Evolutionary conservation across 2,113 vertebrate species (phyloP), one percentile per base, ranked within the genome.

Genomic region (Anarhynchus alexandrinus): DNA sequence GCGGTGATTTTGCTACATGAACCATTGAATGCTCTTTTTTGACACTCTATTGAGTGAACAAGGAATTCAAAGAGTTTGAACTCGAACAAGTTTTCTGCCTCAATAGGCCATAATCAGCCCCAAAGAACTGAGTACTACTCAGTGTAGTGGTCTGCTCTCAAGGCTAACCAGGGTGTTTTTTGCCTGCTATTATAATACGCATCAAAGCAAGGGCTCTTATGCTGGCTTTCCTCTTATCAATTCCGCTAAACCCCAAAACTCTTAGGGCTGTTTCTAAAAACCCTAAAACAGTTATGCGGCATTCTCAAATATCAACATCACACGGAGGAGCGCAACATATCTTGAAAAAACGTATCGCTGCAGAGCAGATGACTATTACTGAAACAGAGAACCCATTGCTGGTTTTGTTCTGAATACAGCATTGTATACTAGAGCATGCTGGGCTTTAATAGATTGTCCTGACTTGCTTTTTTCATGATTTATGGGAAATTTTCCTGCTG

Each of bases 41-140:
- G 99, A 99, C 98, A 98, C 98, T 96, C 99, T 97, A 99, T 99
- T 99, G 99, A 99, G 98, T 96, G 98, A 99, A 99, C 99, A 99
- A 99, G 99, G 98, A 99, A 99, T 99, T 99, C 98, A 99, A 99
- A 99, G 99, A 98, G 99, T 98, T 99, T 98, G 99, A 99, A 99
- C 99, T 99, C 98, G 98, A 99, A 99, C 98, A 99, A 98, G 98
- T 99, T 99, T 99, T 99, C 99, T 99, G 99, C 99, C 98, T 99
- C 99, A 99, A 99, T 99, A 99, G 99, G 97, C 99, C 99, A 98
- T 99, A 99, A 99, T 99, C 99, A 99, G 96, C 98, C 98, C 98
- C 98, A 99, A 99, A 99, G 99, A 99, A 99, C 98, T 97, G 98
- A 98, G 99, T 99, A 98, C 98, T 98, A 98, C 98, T 99, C 98